Percentiles rank a stretch among this genome's conserved stretches.
Conservation (phyloP, 2,797 vertebrate species). For the Chelmon rostratus region DNA sequence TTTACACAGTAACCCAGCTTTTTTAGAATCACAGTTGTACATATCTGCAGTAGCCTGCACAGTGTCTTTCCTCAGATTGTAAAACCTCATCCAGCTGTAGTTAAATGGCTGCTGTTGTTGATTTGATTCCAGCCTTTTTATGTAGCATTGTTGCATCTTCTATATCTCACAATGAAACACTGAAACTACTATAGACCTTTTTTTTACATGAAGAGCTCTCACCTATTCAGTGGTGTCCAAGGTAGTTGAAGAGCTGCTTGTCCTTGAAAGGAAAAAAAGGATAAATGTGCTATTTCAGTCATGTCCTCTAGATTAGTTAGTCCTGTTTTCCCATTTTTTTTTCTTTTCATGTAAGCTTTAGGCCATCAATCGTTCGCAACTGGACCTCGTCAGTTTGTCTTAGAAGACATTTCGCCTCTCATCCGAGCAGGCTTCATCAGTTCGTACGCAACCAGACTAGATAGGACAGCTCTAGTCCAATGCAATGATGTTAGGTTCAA, state of each 20-base stretch:
- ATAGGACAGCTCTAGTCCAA: too few species aligned
- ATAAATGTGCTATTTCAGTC: background rate
- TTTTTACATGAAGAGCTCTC: background rate
- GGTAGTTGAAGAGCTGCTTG: constrained; percentile 7
- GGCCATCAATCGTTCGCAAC: too few species aligned
- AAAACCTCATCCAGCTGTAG: background rate
- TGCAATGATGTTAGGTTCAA: too few species aligned
- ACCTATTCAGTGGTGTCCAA: background rate
- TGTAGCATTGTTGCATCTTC: background rate
- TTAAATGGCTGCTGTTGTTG: background rate
- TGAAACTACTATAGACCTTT: too few species aligned
- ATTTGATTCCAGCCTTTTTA: background rate
- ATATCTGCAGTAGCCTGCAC: background rate
- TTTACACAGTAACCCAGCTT: too few species aligned
- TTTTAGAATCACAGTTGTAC: too few species aligned
- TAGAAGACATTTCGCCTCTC: too few species aligned
- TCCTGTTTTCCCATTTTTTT: background rate
- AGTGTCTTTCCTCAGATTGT: background rate
- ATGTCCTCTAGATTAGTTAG: too few species aligned
- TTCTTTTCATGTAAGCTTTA: too few species aligned
- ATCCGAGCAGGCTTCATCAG: too few species aligned
- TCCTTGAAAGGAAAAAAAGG: background rate
- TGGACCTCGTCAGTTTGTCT: too few species aligned
- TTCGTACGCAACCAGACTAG: too few species aligned
- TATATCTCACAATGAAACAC: background rate